A percentile compares a stretch with the other conserved stretches of the same genome.
Conservation (phyloP, 2,797 vertebrate genomes). For the Enteromius anoplus region DNA sequence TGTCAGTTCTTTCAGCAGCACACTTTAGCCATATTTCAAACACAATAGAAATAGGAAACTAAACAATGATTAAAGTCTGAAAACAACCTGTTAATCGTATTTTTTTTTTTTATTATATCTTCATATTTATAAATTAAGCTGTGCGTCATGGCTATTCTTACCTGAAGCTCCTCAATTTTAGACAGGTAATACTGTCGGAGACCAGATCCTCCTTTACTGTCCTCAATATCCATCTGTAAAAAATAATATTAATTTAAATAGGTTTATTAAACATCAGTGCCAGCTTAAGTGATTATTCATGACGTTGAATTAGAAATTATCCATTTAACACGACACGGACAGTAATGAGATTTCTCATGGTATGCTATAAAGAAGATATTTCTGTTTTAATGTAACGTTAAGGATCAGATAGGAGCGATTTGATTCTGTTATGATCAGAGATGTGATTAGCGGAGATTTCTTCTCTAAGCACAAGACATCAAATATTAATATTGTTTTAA, state of each 20-base stretch:
- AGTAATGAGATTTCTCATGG: not conserved
- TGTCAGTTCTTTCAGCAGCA: not conserved
- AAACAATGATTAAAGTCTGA: not conserved
- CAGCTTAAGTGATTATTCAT: not conserved
- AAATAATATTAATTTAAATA: not conserved
- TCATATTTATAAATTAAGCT: not conserved
- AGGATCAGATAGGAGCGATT: not conserved
- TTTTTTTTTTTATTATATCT: not conserved
- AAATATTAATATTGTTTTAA: not conserved
- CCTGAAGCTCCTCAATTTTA: conserved; percentile 98
- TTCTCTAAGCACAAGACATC: not conserved
- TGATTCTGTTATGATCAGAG: not conserved
- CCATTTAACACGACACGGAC: not conserved
- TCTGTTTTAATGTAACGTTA: not conserved
- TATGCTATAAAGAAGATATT: not conserved
- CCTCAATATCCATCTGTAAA: conserved; percentile 93
- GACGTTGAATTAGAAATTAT: not conserved
- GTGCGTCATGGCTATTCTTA: conserved; percentile 64
- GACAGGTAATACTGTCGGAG: conserved; percentile 96
- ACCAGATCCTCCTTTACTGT: conserved; percentile 90
- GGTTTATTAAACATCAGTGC: too few relatives aligned
- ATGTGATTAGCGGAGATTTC: not conserved
- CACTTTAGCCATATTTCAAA: not conserved
- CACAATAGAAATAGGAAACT: not conserved
- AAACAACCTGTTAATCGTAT: not conserved